phyloP scores from a whole-genome alignment of 2,113 vertebrate genomes.

The Romanogobio albipinnatus region DNA sequence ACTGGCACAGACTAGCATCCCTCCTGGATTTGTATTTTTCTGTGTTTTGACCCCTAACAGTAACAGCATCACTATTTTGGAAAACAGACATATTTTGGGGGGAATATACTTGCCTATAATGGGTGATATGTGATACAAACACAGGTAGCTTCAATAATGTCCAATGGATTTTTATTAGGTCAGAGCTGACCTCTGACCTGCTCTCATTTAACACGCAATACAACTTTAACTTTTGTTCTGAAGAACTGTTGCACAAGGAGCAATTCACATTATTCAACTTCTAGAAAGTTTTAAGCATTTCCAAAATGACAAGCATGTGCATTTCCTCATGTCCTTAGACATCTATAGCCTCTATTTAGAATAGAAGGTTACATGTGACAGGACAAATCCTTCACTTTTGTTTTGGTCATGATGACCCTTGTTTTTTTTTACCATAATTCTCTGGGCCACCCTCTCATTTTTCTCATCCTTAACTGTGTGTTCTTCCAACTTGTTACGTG shows the following conservation, averaged over 20 bases:
- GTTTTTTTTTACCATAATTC: background rate
- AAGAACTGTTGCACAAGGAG: background rate
- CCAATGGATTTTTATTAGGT: background rate
- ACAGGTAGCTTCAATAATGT: background rate
- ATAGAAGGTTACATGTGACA: background rate
- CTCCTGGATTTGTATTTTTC: too few relatives aligned
- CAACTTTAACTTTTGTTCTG: background rate
- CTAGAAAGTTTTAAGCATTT: background rate
- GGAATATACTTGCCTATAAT: too few relatives aligned
- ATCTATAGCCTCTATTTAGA: background rate
- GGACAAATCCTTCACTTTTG: background rate
- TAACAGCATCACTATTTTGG: background rate
- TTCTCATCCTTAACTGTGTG: background rate
- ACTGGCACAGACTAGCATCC: too few relatives aligned
- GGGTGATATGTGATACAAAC: too few relatives aligned
- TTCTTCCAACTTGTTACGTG: too few relatives aligned
- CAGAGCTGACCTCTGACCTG: background rate
- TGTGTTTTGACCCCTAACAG: background rate
- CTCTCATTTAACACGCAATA: background rate
- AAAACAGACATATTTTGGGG: background rate
- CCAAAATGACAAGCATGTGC: background rate
- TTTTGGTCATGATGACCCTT: conserved; percentile 14
- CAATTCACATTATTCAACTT: background rate
- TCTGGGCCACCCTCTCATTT: background rate
- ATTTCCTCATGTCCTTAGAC: background rate